A percentile compares a stretch with the other conserved stretches of the same genome.
phyloP scores from a whole-genome alignment of 2,888 invertebrate genomes.

The Boloria selene region DNA sequence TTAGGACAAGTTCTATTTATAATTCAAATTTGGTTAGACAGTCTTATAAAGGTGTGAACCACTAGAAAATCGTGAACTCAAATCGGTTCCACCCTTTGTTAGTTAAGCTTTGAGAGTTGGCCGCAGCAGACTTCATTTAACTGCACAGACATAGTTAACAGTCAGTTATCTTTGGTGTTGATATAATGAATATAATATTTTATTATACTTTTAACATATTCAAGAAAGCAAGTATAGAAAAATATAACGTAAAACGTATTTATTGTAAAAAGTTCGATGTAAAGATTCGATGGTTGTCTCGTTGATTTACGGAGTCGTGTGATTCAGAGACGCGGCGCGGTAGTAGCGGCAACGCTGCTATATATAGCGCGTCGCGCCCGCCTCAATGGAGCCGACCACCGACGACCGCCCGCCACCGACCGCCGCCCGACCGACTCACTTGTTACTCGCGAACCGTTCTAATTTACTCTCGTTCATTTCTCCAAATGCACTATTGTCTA shows the following conservation, averaged over 20 bases:
- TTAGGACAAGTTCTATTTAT: too few species aligned
- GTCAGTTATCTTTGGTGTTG: too few species aligned
- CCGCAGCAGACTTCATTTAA: too few species aligned
- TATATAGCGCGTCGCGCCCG: slow-evolving; percentile 35
- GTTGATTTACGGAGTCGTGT: slow-evolving; percentile 17
- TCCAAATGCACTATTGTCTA: slow-evolving; percentile 5
- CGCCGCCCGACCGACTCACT: slow-evolving; percentile 10
- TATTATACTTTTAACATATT: too few species aligned
- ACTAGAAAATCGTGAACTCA: too few species aligned
- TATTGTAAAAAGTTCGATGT: background rate
- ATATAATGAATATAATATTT: too few species aligned
- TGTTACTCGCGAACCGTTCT: slow-evolving; percentile 10
- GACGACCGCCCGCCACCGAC: slow-evolving; percentile 22
- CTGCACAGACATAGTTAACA: too few species aligned
- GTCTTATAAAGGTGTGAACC: too few species aligned
- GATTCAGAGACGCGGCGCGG: slow-evolving; percentile 29
- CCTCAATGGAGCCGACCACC: slow-evolving; percentile 27
- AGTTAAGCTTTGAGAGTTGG: too few species aligned
- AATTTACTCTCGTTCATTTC: slow-evolving; percentile 16
- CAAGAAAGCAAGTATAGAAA: too few species aligned
- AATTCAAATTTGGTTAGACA: too few species aligned
- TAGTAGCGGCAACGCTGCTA: slow-evolving; percentile 23
- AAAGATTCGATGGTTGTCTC: slow-evolving; percentile 1
- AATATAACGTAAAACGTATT: background rate
- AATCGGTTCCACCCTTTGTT: too few species aligned